Evolutionary conservation across 1,140 invertebrate genomes (phyloP).

Genomic region (Conopomorpha cramerella): DNA sequence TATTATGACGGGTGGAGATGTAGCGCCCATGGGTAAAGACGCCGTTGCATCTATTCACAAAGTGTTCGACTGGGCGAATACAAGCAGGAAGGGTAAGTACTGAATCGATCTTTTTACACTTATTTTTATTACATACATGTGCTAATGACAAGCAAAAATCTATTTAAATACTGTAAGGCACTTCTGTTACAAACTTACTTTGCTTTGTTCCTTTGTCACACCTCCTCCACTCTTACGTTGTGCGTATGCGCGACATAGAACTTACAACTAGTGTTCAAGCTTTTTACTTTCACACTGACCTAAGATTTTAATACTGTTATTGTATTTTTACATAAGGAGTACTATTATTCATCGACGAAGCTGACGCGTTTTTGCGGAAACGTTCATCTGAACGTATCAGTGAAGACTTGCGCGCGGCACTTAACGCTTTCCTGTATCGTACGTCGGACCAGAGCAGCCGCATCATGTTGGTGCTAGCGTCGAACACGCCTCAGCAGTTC

Average conservation of each 20-base stretch:
- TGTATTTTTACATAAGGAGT: slow-evolving; percentile 64
- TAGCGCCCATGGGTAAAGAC: slow-evolving; percentile 94
- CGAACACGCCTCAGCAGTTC: slow-evolving; percentile 98
- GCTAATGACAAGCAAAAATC: too few species aligned
- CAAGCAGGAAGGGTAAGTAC: slow-evolving; percentile 73
- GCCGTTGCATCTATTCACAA: slow-evolving; percentile 98
- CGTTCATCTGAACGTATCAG: slow-evolving; percentile 92
- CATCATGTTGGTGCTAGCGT: slow-evolving; percentile 97
- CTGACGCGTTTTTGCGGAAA: slow-evolving; percentile 98
- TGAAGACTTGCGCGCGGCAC: slow-evolving; percentile 90
- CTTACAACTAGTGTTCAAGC: too few species aligned
- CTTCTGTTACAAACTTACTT: too few species aligned
- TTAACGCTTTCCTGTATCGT: slow-evolving; percentile 97
- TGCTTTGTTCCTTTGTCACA: too few species aligned
- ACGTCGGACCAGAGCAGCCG: slow-evolving; percentile 97
- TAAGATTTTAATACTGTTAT: slow-evolving; percentile 1
- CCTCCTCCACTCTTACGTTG: too few species aligned
- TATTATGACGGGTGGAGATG: slow-evolving; percentile 97
- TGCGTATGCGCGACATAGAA: too few species aligned
- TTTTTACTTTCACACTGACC: too few species aligned
- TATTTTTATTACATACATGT: too few species aligned
- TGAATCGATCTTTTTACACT: background rate
- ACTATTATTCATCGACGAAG: slow-evolving; percentile 97
- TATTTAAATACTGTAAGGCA: too few species aligned
- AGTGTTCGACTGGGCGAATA: slow-evolving; percentile 97